Evolutionary conservation across 2,797 vertebrate genomes (phyloP), one percentile per base, ranked within the genome.

Genomic region (Leptoclinus maculatus): DNA sequence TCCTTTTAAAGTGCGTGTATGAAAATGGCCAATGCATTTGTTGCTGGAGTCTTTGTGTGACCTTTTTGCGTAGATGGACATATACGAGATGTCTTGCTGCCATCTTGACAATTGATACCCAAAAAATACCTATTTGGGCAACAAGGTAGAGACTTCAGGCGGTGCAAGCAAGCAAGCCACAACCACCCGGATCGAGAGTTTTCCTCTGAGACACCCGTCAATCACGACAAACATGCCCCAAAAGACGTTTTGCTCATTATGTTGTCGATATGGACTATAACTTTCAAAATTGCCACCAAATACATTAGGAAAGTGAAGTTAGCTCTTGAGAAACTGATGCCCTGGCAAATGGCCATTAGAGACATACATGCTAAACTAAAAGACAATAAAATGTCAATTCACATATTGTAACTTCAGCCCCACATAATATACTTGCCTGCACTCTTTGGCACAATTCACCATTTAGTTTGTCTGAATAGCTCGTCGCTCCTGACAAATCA

Each of bases 381-480:
- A 77, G 12, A 77, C 41, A 56, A 66, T 73, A 16, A 43, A 49
- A 60, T 25, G 39, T 39, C 73, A 80, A 27, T 68, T 11, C 53
- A 38, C 21, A 51, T 29, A 32, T 5, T 54, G 38, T 21, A 58
- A n/a, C 32, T 56, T 38, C 16, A 63, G 41, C 41, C 21, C 3
- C 21, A 27, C 19, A 47, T 45, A 56, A 70, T 25, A 29, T 7
- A 41, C n/a, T 54, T 23, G 25, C 57, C 5, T 19, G 14, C 21
- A 39, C 9, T 60, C 53, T 51, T 67, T 41, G 72, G 53, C n/a
- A 69, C 45, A 17, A 63, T 51, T 76, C 54, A 74, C 23, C 13
- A 71, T 77, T 74, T 66, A 27, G 36, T 57, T 56, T 43, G 74
- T 70, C 57, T 58, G 45, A 71, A 73, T 29, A 38, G 25, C 13